Evolutionary conservation across 2,113 vertebrate species (phyloP), one percentile per base, ranked within the genome.

Genomic region (Turnix velox): DNA sequence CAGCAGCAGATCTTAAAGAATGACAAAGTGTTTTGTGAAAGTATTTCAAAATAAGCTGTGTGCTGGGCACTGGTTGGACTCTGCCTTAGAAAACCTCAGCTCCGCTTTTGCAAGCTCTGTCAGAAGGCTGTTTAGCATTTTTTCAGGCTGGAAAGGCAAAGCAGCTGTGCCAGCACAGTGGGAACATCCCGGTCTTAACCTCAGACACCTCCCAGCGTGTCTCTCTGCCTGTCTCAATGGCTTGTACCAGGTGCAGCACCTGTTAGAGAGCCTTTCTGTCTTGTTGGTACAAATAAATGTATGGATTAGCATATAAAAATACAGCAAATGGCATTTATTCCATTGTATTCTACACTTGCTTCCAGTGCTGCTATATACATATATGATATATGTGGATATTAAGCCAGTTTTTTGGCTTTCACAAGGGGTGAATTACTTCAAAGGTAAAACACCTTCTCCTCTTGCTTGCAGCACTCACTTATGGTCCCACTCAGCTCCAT

Each of bases 401-500:
- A 84, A 63, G 28, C 14, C 35, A 65, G 10, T 6, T 65, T 77
- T 77, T 76, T 74, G 63, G 15, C 48, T 81, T 78, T 71, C 40
- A 22, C 1, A 2, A 71, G 55, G 63, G 62, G 27, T 24, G 13
- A 68, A 61, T 68, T 43, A 45, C 37, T 82, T 84, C 48, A 75
- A 63, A 89, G 40, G 73, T 87, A 77, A 54, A 67, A 48, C 25
- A 25, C 0, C 0, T 54, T 30, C 59, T 80, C 0, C 0, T 67
- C 20, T 55, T 0, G 0, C 1, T 3, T 35, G 35, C 42, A 87
- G 46, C 43, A n/a, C 37, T 92, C 1, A 1, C 30, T 54, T 17
- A 35, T 1, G 25, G 10, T 63, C 30, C 43, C 6, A 0, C 58
- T 83, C 57, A 74, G 37, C 55, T 48, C 65, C 80, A 31, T 0